phyloP scores from a whole-genome alignment of 2,888 invertebrate genomes.

The Endotricha flammealis region DNA sequence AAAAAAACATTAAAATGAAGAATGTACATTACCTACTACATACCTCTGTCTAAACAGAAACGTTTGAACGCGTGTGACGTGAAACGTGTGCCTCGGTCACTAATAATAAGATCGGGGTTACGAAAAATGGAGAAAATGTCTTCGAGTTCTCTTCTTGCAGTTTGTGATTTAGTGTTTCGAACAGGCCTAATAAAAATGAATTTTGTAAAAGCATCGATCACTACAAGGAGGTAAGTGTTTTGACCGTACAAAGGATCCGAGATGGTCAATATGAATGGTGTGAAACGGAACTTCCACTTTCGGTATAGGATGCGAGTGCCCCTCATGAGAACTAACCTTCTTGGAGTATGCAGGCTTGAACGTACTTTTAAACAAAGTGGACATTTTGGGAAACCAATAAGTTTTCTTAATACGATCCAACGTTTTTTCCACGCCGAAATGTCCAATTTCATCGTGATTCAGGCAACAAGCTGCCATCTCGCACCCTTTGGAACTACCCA shows the following conservation, averaged over 20 bases:
- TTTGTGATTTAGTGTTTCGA: slow-evolving; percentile 9
- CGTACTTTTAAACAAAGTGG: slow-evolving; percentile 43
- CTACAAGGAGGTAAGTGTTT: slow-evolving; percentile 21
- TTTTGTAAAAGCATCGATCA: slow-evolving; percentile 21
- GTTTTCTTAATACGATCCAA: slow-evolving; percentile 27
- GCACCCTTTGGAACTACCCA: slow-evolving; percentile 34
- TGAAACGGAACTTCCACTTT: slow-evolving; percentile 13
- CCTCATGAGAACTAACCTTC: neutral
- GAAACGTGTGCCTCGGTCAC: slow-evolving; percentile 12
- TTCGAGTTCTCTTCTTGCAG: slow-evolving; percentile 4
- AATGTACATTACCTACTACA: slow-evolving; percentile 7
- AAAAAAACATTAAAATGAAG: too few species aligned
- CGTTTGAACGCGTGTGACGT: slow-evolving; percentile 9
- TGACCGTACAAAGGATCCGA: slow-evolving; percentile 29
- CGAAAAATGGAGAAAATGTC: slow-evolving; percentile 11
- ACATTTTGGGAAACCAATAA: slow-evolving; percentile 58
- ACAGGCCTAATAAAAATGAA: slow-evolving; percentile 8
- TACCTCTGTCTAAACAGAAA: slow-evolving; percentile 6
- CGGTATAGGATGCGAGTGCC: slow-evolving; percentile 9
- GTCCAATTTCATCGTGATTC: slow-evolving; percentile 43
- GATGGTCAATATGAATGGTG: slow-evolving; percentile 34
- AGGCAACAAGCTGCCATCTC: too few species aligned
- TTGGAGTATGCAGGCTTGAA: slow-evolving; percentile 31
- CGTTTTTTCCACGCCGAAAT: slow-evolving; percentile 41
- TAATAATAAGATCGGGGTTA: slow-evolving; percentile 8